Evolutionary conservation across 2,888 invertebrate species (phyloP).

Genomic region (Oegoconia quadripuncta): DNA sequence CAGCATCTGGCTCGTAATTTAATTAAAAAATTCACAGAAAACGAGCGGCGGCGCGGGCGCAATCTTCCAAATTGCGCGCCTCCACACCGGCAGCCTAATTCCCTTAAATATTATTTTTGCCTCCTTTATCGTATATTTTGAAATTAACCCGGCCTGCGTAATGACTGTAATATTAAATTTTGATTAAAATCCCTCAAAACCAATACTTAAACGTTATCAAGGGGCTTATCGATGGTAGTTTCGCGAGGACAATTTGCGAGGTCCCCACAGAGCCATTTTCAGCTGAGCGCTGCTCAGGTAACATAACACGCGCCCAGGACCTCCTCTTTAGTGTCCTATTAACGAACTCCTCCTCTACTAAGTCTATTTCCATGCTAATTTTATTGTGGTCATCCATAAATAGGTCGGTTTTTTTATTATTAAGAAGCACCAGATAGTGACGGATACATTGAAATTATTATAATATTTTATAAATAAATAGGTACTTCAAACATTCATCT

Average conservation of each 20-base stretch:
- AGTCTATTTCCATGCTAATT: constrained; percentile 22
- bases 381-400: neutral
- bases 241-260: constrained; percentile 42
- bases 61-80: constrained; percentile 71
- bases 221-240: constrained; percentile 37
- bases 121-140: constrained; percentile 71
- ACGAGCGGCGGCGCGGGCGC: constrained; percentile 51
- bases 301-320: constrained; percentile 19
- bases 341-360: constrained; percentile 26
- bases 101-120: constrained; percentile 71
- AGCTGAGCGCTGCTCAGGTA: constrained; percentile 10
- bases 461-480: too few relatives aligned
- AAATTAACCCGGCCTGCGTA: constrained; percentile 63
- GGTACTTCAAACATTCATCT: too few relatives aligned
- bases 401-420: too few relatives aligned
- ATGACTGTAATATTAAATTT: constrained; percentile 68
- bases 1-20: constrained; percentile 72
- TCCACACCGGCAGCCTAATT: constrained; percentile 69
- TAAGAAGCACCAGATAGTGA: too few relatives aligned
- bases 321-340: constrained; percentile 42
- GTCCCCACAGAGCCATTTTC: constrained; percentile 20
- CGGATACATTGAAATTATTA: too few relatives aligned
- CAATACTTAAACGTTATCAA: constrained; percentile 74
- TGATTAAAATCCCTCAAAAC: constrained; percentile 74
- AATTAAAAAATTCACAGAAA: constrained; percentile 79